Conservation (phyloP, 2,888 invertebrate genomes). For the Cyclophora punctaria region DNA sequence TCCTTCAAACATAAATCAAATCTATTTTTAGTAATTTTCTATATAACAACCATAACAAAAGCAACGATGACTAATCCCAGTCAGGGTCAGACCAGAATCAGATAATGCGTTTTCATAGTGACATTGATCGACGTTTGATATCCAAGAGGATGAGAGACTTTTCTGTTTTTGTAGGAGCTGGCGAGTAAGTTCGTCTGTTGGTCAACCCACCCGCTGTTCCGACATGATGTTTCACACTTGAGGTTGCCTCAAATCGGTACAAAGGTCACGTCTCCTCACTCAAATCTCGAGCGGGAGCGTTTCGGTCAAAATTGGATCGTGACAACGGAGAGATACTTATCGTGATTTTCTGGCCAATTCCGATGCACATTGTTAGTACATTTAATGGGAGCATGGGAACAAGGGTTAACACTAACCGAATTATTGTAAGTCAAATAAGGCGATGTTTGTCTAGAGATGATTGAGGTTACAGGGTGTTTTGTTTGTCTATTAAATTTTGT, state of each 20-base stretch:
- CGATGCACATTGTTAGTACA: conserved; percentile 59
- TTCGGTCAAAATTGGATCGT: conserved; percentile 68
- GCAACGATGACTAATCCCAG: conserved; percentile 53
- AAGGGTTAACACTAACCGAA: conserved; percentile 52
- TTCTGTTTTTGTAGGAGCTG: conserved; percentile 34
- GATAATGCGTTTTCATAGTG: conserved; percentile 43
- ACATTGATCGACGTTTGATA: conserved; percentile 69
- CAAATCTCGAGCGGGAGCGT: conserved; percentile 66
- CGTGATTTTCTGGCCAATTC: conserved; percentile 72
- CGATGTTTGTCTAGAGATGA: conserved; percentile 47
- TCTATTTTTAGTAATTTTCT: conserved; percentile 28
- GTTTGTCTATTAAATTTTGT: conserved; percentile 47
- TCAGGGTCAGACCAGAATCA: conserved; percentile 45
- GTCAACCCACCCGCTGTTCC: conserved; percentile 60
- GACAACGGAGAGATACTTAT: conserved; percentile 71
- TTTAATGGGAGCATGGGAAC: conserved; percentile 71
- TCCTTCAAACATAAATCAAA: conserved; percentile 22
- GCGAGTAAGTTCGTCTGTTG: conserved; percentile 24
- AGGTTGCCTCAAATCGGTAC: conserved; percentile 46
- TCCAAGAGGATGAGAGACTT: conserved; percentile 47
- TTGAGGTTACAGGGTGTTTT: conserved; percentile 41
- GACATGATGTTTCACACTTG: conserved; percentile 69
- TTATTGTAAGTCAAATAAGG: conserved; percentile 66
- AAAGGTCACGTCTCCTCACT: conserved; percentile 72
- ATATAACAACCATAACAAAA: conserved; percentile 38